Base-by-base conservation (phyloP, 2,113 vertebrate species). In the Malaclemys terrapin region DNA sequence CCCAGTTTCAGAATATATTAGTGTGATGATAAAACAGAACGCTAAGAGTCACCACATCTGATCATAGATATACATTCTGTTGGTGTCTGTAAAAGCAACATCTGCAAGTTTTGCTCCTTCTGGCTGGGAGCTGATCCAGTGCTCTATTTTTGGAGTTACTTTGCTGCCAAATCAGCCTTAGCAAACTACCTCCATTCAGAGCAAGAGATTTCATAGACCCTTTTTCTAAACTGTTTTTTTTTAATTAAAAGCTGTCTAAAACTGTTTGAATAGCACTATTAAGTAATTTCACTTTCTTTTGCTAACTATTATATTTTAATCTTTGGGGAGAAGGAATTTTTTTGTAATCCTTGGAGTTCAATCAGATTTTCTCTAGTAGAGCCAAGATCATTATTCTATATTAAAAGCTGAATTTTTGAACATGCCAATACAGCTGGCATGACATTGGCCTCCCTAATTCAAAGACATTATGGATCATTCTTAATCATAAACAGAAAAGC, bases 231-330 rank as follows among this genome's bases (percentile, higher is more conserved):
- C 89, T 95, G 95, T 20, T 97, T 97, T 97, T 97, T 90, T 92
- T 95, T 95, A 91, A 96, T 96, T 95, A 95, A 93, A 94, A 97
- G 87, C 75, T 95, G 94, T 92, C 94, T 95, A 91, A 95, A 96
- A 93, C 84, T 96, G 81, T 95, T 87, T 96, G 95, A 97, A 96
- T 97, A 89, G 89, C 89, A 89, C 93, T 95, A 97, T 96, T 95
- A 91, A 97, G 65, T 87, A 87, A 91, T 52, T 95, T 96, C 88
- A 79, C 90, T 45, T 92, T 92, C 95, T 96, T 96, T 93, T 88
- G 89, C 75, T 96, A 97, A 97, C 96, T 97, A 96, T 96, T 97
- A 94, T 59, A 96, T 96, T 94, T 97, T 96, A 96, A 97, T 97
- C 96, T 97, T 95, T 42, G 3, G 6, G n/a, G 72, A 27, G 65